Conservation (phyloP, 2,113 vertebrate species). For the Scomber colias region DNA sequence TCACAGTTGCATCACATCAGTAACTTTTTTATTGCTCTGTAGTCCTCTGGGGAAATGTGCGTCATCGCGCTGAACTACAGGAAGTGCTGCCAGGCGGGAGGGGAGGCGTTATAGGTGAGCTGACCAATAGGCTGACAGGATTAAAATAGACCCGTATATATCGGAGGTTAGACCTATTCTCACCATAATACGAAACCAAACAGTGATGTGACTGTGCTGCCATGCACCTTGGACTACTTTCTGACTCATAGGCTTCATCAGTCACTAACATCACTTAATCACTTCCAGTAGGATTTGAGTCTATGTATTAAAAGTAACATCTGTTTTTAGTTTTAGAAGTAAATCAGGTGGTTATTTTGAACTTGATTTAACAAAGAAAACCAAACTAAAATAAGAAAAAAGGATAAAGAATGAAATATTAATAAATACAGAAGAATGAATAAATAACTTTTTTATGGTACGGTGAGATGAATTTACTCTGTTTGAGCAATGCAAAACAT, state of each 20-base stretch:
- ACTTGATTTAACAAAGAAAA: no score
- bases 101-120: constrained; percentile 63
- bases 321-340: no score
- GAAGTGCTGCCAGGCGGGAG: constrained; percentile 4
- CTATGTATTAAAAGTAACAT: no score
- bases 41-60: constrained; percentile 13
- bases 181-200: constrained; percentile 28
- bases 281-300: not conserved
- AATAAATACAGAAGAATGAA: no score
- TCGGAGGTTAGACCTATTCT: constrained; percentile 51
- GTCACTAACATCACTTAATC: not conserved
- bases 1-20: not conserved
- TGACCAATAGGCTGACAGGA: constrained; percentile 75
- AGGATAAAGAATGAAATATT: no score
- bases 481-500: constrained; percentile 59
- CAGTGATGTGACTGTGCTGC: constrained; percentile 6
- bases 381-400: no score
- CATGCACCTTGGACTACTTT: not conserved
- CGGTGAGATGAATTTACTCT: not conserved
- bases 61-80: constrained; percentile 12
- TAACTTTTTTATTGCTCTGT: constrained; percentile 30
- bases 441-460: not conserved
- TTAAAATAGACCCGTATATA: constrained; percentile 87
- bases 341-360: no score
- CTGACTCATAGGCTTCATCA: not conserved